phyloP scores from a whole-genome alignment of 1,140 invertebrate species.

The Camponotus vicinus region DNA sequence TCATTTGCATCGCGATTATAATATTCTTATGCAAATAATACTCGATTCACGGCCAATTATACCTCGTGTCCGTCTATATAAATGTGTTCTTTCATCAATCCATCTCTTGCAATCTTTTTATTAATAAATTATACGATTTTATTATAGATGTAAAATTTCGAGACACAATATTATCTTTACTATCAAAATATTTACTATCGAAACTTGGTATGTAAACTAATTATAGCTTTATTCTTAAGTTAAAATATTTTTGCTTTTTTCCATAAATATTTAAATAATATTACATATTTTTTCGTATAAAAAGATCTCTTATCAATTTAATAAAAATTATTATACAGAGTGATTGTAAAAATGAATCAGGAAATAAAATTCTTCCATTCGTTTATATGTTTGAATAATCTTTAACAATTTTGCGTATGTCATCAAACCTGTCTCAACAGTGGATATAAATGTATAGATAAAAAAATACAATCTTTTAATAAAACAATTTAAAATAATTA shows the following conservation, averaged over 20 bases:
- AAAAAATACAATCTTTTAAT: neutral
- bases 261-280: too few relatives aligned
- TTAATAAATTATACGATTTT: slow-evolving; percentile 11
- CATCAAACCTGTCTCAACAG: too few relatives aligned
- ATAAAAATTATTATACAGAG: too few relatives aligned
- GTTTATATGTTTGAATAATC: too few relatives aligned
- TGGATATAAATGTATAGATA: too few relatives aligned
- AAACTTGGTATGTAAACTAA: neutral
- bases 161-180: slow-evolving; percentile 11
- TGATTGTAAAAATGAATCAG: too few relatives aligned
- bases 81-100: slow-evolving; percentile 2
- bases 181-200: neutral
- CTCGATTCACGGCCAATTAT: slow-evolving; percentile 29
- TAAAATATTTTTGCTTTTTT: too few relatives aligned
- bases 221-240: neutral
- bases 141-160: neutral
- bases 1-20: slow-evolving; percentile 51
- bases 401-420: too few relatives aligned
- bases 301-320: too few relatives aligned
- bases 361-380: too few relatives aligned
- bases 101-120: neutral
- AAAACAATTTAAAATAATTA: neutral
- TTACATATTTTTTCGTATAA: too few relatives aligned
- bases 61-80: neutral
- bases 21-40: slow-evolving; percentile 51